Conservation (phyloP, 1,140 invertebrate genomes). For the Reticulitermes speratus region DNA sequence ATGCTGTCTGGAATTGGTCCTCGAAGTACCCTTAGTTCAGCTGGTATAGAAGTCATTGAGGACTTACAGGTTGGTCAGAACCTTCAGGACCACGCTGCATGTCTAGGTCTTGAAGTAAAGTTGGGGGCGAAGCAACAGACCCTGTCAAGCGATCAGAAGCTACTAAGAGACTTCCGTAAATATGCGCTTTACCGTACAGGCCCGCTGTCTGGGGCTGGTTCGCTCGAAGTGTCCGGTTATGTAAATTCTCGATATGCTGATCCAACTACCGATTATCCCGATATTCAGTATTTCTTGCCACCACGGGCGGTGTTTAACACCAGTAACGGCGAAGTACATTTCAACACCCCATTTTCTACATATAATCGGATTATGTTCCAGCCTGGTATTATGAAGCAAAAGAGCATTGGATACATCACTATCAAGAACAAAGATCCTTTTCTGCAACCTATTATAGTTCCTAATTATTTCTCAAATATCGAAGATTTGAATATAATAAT, state of each 20-base stretch:
- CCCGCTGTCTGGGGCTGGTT: background rate
- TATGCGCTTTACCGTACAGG: background rate
- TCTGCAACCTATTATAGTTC: background rate
- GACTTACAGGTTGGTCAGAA: conserved; percentile 78
- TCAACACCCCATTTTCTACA: background rate
- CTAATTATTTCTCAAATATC: conserved; percentile 11
- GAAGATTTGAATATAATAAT: conserved; percentile 56
- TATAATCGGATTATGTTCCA: background rate
- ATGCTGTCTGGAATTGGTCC: conserved; percentile 52
- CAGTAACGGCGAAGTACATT: too few relatives aligned
- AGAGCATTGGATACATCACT: background rate
- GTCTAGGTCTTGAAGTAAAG: background rate
- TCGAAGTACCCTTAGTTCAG: conserved; percentile 40
- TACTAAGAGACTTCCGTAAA: background rate
- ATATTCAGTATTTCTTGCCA: background rate
- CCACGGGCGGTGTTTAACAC: background rate
- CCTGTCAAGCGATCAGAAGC: background rate
- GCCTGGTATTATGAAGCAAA: background rate
- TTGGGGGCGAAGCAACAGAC: background rate
- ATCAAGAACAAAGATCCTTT: conserved; percentile 4
- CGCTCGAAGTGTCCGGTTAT: background rate
- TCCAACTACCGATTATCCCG: background rate
- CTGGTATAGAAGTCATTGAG: conserved; percentile 48
- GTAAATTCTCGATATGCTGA: conserved; percentile 1
- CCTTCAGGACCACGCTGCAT: conserved; percentile 70